Evolutionary conservation across 1,140 invertebrate species (phyloP).

Genomic region (Drosophila watanabei): DNA sequence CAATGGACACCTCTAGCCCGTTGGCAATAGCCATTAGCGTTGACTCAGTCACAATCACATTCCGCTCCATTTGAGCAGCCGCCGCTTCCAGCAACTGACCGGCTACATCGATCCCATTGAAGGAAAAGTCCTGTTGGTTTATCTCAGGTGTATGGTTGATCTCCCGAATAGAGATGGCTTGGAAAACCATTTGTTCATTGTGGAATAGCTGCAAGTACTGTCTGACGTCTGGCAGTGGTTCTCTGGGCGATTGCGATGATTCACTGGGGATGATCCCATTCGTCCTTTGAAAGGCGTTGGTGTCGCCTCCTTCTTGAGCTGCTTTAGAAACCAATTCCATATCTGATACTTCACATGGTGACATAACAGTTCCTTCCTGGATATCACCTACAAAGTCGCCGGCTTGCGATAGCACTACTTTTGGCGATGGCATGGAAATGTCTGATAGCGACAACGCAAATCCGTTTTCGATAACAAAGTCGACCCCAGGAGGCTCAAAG

Average conservation of each 20-base stretch:
- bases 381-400: background rate
- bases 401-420: background rate
- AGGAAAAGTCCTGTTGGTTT: background rate
- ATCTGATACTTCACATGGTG: background rate
- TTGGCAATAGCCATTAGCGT: conserved; percentile 7
- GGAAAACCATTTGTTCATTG: background rate
- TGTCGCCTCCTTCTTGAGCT: background rate
- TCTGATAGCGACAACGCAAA: background rate
- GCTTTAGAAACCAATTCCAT: too few relatives aligned
- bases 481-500: background rate
- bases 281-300: too few relatives aligned
- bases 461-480: too few relatives aligned
- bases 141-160: background rate
- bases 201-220: background rate
- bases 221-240: too few relatives aligned
- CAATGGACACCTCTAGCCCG: background rate
- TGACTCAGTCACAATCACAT: background rate
- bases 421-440: background rate
- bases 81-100: conserved; percentile 5
- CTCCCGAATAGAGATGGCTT: background rate
- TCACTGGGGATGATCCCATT: too few relatives aligned
- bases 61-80: background rate
- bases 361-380: background rate
- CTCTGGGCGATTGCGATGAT: too few relatives aligned
- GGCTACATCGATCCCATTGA: conserved; percentile 2